Conservation (phyloP, 2,797 vertebrate genomes). For the Sebastes nivosus region DNA sequence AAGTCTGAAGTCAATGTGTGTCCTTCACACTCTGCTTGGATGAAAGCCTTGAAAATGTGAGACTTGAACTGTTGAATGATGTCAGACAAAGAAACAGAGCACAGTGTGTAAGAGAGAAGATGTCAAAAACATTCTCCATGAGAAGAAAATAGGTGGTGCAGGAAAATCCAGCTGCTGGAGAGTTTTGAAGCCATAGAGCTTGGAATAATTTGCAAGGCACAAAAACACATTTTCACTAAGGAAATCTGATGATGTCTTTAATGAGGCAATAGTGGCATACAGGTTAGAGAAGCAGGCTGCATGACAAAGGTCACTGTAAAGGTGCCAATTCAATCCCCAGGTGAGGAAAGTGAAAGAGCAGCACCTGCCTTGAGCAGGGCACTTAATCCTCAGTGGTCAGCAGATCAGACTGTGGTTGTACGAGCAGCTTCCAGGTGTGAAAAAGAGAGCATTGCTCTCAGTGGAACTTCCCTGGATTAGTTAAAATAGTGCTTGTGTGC, state of each 20-base stretch:
- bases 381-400: neutral
- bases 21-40: constrained; percentile 1
- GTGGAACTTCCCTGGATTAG: too few species aligned
- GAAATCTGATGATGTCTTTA: neutral
- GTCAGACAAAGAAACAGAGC: constrained; percentile 2
- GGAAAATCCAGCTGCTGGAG: neutral
- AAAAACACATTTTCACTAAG: neutral
- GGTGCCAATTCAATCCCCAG: neutral
- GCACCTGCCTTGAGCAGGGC: neutral
- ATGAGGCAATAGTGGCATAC: neutral
- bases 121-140: neutral
- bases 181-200: neutral
- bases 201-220: neutral
- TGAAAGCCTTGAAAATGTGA: neutral
- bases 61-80: neutral
- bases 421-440: neutral
- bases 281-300: neutral
- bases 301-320: neutral
- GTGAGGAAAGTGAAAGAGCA: neutral
- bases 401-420: neutral
- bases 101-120: neutral
- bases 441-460: neutral
- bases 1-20: constrained; percentile 14
- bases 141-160: constrained; percentile 7
- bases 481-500: too few species aligned